Percentiles rank a stretch among this genome's conserved stretches.
phyloP scores from a whole-genome alignment of 2,797 vertebrate species.

The Siniperca scherzeri region DNA sequence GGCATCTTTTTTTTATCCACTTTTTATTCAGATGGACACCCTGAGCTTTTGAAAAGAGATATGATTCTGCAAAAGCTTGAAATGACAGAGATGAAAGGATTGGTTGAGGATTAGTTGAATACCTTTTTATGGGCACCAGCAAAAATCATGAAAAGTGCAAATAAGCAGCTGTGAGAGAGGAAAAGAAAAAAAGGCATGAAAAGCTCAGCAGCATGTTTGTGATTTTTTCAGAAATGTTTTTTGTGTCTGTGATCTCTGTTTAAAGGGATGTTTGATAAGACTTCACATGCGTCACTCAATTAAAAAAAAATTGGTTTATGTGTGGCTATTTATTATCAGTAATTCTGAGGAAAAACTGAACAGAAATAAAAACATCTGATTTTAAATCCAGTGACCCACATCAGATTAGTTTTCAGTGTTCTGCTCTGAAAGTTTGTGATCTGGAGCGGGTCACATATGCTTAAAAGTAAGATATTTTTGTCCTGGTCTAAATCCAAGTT shows the following conservation, averaged over 20 bases:
- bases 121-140: conserved; percentile 21
- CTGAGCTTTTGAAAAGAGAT: background rate
- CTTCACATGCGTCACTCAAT: background rate
- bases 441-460: conserved; percentile 22
- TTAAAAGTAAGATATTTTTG: conserved; percentile 40
- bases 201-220: background rate
- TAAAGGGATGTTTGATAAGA: background rate
- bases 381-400: conserved; percentile 28
- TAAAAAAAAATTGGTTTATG: background rate
- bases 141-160: conserved; percentile 13
- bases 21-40: background rate
- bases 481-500: conserved; percentile 25
- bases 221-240: background rate
- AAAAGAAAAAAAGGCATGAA: background rate
- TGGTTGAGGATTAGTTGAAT: conserved; percentile 26
- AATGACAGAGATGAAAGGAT: conserved; percentile 34
- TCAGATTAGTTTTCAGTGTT: conserved; percentile 36
- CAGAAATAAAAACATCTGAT: background rate
- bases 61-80: conserved; percentile 27
- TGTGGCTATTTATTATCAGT: no score
- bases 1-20: conserved; percentile 20
- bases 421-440: conserved; percentile 31
- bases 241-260: background rate
- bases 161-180: conserved; percentile 5
- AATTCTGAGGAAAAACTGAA: background rate